Evolutionary conservation across 2,888 invertebrate genomes (phyloP).

Genomic region (Ceramica pisi): DNA sequence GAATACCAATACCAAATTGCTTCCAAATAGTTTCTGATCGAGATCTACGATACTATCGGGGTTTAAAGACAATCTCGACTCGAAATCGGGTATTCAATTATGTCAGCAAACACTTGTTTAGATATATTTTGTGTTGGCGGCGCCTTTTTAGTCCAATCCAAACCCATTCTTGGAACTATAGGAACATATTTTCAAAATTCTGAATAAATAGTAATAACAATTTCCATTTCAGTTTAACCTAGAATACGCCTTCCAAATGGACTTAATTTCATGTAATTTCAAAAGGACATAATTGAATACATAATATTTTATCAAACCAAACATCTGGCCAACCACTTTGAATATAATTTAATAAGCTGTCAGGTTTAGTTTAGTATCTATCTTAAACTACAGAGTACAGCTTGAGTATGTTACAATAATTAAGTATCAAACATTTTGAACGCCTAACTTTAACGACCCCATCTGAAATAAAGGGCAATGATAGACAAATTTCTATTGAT

Average conservation of each 20-base stretch:
- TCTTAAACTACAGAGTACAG: conserved; percentile 14
- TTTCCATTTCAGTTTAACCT: conserved; percentile 25
- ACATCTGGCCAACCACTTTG: conserved; percentile 16
- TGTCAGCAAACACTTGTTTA: conserved; percentile 76
- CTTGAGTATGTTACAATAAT: conserved; percentile 35
- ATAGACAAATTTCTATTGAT: conserved; percentile 55
- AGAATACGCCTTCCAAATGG: conserved; percentile 2
- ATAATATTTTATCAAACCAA: conserved; percentile 3
- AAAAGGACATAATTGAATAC: conserved; percentile 17
- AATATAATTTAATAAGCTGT: conserved; percentile 28
- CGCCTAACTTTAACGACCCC: conserved; percentile 13
- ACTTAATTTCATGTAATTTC: conserved; percentile 18
- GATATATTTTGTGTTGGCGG: conserved; percentile 76
- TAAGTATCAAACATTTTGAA: conserved; percentile 27
- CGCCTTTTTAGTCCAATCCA: conserved; percentile 57
- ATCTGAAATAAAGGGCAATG: conserved; percentile 38
- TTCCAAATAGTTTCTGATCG: conserved; percentile 80
- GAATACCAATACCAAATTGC: conserved; percentile 80
- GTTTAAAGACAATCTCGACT: conserved; percentile 75
- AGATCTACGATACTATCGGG: conserved; percentile 77
- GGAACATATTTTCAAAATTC: conserved; percentile 41
- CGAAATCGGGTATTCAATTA: conserved; percentile 78
- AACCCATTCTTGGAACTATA: conserved; percentile 45
- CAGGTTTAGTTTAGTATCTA: conserved; percentile 35
- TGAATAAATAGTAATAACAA: conserved; percentile 8